These are phyloP conservation scores for Pelodytes ibericus DNA, from an alignment of 2,797 vertebrate genomes.

Conservation along the genomic window DNA sequence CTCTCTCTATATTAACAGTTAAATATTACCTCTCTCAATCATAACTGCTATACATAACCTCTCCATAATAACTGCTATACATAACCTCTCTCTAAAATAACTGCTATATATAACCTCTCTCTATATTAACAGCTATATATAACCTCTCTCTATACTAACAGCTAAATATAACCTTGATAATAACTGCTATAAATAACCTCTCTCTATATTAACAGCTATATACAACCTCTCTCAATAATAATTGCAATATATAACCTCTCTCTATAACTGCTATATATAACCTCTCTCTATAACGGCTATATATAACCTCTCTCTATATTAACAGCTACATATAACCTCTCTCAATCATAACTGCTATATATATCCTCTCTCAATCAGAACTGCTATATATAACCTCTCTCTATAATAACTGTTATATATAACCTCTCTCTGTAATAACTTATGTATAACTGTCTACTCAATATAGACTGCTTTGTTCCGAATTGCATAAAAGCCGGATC, in stretches of 20 bases:
- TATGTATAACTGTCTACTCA: too few relatives aligned
- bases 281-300: background rate
- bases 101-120: background rate
- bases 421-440: background rate
- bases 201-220: too few relatives aligned
- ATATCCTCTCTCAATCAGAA: background rate
- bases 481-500: too few relatives aligned
- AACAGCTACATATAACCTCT: background rate
- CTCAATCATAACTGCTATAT: background rate
- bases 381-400: background rate
- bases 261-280: background rate
- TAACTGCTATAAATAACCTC: too few relatives aligned
- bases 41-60: too few relatives aligned
- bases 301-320: background rate
- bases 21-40: background rate
- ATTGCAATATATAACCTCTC: too few relatives aligned
- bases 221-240: background rate
- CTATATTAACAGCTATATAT: background rate
- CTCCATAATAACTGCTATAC: too few relatives aligned
- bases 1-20: too few relatives aligned
- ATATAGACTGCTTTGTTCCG: too few relatives aligned
- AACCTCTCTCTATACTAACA: background rate
- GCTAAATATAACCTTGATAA: too few relatives aligned
- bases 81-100: background rate
- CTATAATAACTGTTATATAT: conserved; percentile 1